Conservation (phyloP, 2,113 vertebrate genomes). For the Chloroceryle aenea region DNA sequence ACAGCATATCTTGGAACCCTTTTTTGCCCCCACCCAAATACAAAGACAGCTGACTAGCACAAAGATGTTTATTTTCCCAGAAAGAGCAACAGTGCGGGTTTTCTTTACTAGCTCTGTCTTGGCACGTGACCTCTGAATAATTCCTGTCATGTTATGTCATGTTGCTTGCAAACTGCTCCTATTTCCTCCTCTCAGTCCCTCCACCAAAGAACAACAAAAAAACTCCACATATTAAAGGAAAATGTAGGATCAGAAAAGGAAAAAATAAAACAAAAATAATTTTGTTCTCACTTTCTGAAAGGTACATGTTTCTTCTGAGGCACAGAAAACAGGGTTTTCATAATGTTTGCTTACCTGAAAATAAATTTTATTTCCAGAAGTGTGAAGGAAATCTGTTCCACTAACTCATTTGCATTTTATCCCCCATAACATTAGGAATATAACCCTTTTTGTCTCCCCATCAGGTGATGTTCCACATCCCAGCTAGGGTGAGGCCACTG, state of each 20-base stretch:
- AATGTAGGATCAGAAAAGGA: background rate
- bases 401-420: slow-evolving; percentile 47
- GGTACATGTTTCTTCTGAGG: background rate
- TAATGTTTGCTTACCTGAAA: slow-evolving; percentile 27
- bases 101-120: background rate
- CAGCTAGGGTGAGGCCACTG: background rate
- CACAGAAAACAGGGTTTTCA: background rate
- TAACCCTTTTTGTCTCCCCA: background rate
- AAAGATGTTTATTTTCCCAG: slow-evolving; percentile 14
- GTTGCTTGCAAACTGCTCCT: background rate
- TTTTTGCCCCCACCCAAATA: background rate
- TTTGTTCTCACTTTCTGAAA: background rate
- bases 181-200: background rate
- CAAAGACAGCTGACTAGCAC: background rate
- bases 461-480: slow-evolving; percentile 3
- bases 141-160: background rate
- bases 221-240: background rate
- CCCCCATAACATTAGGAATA: slow-evolving; percentile 9
- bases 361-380: background rate
- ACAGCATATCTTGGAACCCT: background rate
- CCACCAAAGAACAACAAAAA: background rate
- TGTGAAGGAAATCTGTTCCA: slow-evolving; percentile 20
- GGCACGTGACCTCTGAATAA: background rate
- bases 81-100: background rate
- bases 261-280: background rate